Conservation (phyloP, 2,113 vertebrate species). For the Tachysurus vachellii region DNA sequence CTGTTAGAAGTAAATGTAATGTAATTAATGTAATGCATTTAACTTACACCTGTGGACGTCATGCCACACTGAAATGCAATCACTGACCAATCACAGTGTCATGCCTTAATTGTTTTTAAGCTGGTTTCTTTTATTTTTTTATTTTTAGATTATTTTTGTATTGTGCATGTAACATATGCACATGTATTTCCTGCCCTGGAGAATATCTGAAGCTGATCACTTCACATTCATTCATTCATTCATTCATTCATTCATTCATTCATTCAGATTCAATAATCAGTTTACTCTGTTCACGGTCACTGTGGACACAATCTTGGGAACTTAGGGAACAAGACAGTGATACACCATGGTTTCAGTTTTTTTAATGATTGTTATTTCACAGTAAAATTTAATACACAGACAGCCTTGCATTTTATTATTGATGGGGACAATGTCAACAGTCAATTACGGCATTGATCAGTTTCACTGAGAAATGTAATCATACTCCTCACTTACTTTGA, state of each 20-base stretch:
- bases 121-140: not conserved
- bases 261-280: not conserved
- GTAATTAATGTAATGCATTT: not conserved
- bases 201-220: not conserved
- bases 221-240: not conserved
- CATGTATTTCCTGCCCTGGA: not conserved
- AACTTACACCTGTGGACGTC: not conserved
- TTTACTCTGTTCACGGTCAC: not conserved
- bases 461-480: not conserved
- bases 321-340: not conserved
- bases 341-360: not conserved
- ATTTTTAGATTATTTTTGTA: not conserved
- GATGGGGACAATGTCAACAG: not conserved
- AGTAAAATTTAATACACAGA: not conserved
- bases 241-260: not conserved
- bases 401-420: not conserved
- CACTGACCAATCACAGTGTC: not conserved
- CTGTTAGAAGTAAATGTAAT: not conserved
- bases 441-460: not conserved
- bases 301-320: not conserved
- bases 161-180: not conserved
- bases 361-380: not conserved
- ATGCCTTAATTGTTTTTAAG: not conserved
- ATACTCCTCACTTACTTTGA: not conserved
- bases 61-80: not conserved